Base-by-base conservation (phyloP, 2,113 vertebrate genomes). In the Oryzias javanicus region DNA sequence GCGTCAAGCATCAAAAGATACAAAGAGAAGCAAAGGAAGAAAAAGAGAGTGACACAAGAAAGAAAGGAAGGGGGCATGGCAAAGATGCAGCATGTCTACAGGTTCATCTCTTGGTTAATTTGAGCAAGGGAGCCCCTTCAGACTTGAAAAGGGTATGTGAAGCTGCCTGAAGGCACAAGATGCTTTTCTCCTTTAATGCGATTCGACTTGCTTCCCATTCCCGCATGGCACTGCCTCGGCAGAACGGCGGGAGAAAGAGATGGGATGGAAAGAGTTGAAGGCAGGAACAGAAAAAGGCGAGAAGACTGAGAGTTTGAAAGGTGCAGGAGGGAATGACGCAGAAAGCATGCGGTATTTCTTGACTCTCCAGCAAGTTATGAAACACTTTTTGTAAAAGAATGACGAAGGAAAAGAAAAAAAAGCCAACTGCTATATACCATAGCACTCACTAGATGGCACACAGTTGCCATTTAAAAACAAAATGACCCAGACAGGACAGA, bases 191-290 rank as follows among this genome's bases (percentile, higher is more conserved):
- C 58, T 74, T 67, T 63, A 79, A 86, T 80, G 55, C 45, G 40
- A 83, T 62, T 56, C 73, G 75, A 70, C 76, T 82, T 58, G 51
- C 72, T 62, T 60, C 52, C 29, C 75, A 67, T 55, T 68, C 73
- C 65, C n/a, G 53, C 51, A 76, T 68, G 79, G 70, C 60, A 72
- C 58, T 54, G 52, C 71, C 55, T 44, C 16, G 42, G 14, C 16
- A 17, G 14, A 44, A 16, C 42, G 15, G 6, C 41, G 4, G 29
- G 40, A 68, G 67, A 42, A 52, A 27, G 22, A 1, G 79, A 57
- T 29, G 60, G 24, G 50, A 71, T 18, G 54, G 49, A 62, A 65
- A 79, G 35, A 12, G 35, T 19, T n/a, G 47, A 64, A 29, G 6
- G 18, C 53, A 58, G 20, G 0, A 18, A 0, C 14, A 5, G 45